Conservation (phyloP, 2,113 vertebrate genomes). For the Strix aluco region DNA sequence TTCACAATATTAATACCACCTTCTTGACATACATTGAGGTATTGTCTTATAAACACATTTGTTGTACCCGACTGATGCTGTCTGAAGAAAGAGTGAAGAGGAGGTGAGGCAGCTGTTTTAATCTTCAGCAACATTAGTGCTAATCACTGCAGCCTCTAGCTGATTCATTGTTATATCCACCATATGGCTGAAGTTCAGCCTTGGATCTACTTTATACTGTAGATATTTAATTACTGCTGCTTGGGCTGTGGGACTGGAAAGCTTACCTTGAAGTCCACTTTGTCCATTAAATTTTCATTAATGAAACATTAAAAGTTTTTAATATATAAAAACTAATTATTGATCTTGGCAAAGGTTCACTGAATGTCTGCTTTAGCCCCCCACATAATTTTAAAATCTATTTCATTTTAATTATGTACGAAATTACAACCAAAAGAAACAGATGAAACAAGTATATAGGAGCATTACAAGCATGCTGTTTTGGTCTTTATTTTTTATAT, state of each 20-base stretch:
- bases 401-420: slow-evolving; percentile 20
- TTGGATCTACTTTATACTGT: background rate
- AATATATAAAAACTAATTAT: background rate
- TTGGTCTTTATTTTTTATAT: background rate
- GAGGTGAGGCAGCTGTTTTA: background rate
- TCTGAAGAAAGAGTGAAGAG: background rate
- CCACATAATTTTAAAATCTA: slow-evolving; percentile 13
- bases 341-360: background rate
- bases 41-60: background rate
- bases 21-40: background rate
- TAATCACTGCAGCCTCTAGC: background rate
- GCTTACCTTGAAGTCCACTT: background rate
- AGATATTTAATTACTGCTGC: background rate
- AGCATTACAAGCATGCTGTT: background rate
- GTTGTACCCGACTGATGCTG: background rate
- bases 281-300: background rate
- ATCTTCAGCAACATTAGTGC: background rate
- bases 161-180: background rate
- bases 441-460: background rate
- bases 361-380: background rate
- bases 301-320: background rate
- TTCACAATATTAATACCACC: background rate
- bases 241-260: background rate
- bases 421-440: background rate
- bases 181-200: background rate